Percentiles rank a stretch among this genome's conserved stretches.
Conservation (phyloP, 2,888 invertebrate genomes). For the Homarus gammarus region DNA sequence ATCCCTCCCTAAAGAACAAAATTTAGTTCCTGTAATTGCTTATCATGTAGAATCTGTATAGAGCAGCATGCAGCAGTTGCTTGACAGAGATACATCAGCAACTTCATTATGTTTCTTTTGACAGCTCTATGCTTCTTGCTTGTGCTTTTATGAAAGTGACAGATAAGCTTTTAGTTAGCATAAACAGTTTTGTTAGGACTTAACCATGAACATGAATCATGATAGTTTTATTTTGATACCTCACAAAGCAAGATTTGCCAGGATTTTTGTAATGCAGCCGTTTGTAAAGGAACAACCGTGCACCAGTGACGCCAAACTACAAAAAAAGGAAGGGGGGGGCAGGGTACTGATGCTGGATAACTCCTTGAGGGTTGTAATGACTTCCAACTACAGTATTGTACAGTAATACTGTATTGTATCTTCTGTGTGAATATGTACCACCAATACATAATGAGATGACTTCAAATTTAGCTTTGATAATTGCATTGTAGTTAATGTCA, state of each 20-base stretch:
- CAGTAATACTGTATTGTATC: too few relatives aligned
- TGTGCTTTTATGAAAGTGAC: conserved; percentile 35
- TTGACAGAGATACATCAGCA: conserved; percentile 15
- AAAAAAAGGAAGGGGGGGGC: neutral
- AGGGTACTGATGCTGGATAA: neutral
- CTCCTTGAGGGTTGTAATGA: too few relatives aligned
- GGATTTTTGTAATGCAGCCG: conserved; percentile 70
- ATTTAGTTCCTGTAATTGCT: conserved; percentile 54
- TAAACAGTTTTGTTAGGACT: conserved; percentile 57
- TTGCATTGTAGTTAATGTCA: neutral
- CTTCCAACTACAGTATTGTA: too few relatives aligned
- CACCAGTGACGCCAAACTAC: conserved; percentile 39
- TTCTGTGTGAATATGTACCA: neutral
- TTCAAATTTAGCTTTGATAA: neutral
- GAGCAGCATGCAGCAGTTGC: conserved; percentile 59
- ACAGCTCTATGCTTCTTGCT: conserved; percentile 41
- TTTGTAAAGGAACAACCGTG: conserved; percentile 45
- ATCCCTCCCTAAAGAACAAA: conserved; percentile 58
- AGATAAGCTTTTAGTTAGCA: conserved; percentile 30
- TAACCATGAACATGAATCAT: conserved; percentile 53
- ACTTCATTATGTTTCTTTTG: conserved; percentile 13
- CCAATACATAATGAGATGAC: neutral
- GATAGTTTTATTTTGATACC: conserved; percentile 73
- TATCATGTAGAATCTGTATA: conserved; percentile 45
- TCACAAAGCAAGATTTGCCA: conserved; percentile 66